A percentile compares a stretch with the other conserved stretches of the same genome.
These are phyloP conservation scores for Etia nguti DNA, from an alignment of 2,113 vertebrate species.

Conservation along the genomic window DNA sequence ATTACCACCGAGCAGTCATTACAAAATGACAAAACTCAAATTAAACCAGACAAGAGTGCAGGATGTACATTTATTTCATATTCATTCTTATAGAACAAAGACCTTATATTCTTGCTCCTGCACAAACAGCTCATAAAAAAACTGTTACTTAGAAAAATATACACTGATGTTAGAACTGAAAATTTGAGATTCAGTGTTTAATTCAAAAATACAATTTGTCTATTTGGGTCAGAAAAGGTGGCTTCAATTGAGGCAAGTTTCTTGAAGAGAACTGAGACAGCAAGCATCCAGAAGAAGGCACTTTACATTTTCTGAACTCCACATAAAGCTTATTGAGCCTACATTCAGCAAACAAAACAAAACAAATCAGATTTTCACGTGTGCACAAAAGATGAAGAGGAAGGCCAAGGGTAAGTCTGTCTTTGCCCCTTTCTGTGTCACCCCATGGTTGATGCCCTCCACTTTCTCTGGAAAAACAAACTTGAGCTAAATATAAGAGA, in stretches of 20 bases:
- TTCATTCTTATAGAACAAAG: slow-evolving; percentile 55
- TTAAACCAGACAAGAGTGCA: slow-evolving; percentile 31
- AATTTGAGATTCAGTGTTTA: slow-evolving; percentile 67
- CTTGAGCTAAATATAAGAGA: slow-evolving; percentile 39
- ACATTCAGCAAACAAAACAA: slow-evolving; percentile 53
- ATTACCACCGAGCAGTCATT: background rate
- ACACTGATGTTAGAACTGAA: slow-evolving; percentile 68
- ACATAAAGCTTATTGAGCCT: slow-evolving; percentile 63
- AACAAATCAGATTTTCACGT: slow-evolving; percentile 19
- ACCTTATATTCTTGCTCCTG: slow-evolving; percentile 51
- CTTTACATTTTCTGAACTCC: slow-evolving; percentile 36
- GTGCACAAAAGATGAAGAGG: slow-evolving; percentile 26
- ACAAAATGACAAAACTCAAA: background rate
- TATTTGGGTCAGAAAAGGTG: slow-evolving; percentile 55
- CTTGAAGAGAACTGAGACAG: slow-evolving; percentile 33
- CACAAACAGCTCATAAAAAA: slow-evolving; percentile 59
- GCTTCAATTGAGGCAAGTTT: slow-evolving; percentile 43
- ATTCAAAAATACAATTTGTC: slow-evolving; percentile 74
- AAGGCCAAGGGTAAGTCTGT: slow-evolving; percentile 12
- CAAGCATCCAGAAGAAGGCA: slow-evolving; percentile 51
- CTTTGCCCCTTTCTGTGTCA: background rate
- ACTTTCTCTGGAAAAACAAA: slow-evolving; percentile 14
- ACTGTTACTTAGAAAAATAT: slow-evolving; percentile 69
- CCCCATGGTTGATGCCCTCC: background rate
- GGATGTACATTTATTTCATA: slow-evolving; percentile 65